Conservation (phyloP, 2,797 vertebrate genomes). For the Notoglanidium macrostoma region DNA sequence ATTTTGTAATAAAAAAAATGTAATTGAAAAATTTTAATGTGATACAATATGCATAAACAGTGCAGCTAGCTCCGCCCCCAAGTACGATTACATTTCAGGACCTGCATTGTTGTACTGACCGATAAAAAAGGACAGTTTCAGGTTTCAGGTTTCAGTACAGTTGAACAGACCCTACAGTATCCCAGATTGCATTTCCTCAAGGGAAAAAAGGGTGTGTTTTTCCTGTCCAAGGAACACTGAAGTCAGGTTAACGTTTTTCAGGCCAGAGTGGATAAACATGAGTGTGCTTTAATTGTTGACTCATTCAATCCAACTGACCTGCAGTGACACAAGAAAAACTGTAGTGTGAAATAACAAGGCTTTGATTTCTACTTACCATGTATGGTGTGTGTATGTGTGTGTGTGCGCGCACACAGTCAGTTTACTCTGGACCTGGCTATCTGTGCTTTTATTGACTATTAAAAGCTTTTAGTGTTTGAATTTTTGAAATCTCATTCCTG, state of each 20-base stretch:
- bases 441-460: background rate
- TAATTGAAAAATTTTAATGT: background rate
- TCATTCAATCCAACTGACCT: conserved; percentile 7
- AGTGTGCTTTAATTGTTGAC: background rate
- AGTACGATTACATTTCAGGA: background rate
- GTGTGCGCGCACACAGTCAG: conserved; percentile 6
- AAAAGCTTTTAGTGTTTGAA: background rate
- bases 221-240: background rate
- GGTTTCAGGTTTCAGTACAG: background rate
- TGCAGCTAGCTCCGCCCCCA: background rate
- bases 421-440: background rate
- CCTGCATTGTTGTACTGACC: background rate
- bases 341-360: conserved; percentile 4
- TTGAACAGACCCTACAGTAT: background rate
- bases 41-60: background rate
- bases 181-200: conserved; percentile 3
- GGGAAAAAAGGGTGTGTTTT: background rate
- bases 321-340: background rate
- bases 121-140: background rate
- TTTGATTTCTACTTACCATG: background rate
- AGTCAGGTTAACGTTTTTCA: background rate
- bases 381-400: conserved; percentile 8
- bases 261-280: background rate
- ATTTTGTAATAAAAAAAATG: too few relatives aligned
- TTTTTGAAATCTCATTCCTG: background rate